These are phyloP conservation scores for Tineola bisselliella DNA, from an alignment of 2,888 invertebrate species.

Conservation along the genomic window DNA sequence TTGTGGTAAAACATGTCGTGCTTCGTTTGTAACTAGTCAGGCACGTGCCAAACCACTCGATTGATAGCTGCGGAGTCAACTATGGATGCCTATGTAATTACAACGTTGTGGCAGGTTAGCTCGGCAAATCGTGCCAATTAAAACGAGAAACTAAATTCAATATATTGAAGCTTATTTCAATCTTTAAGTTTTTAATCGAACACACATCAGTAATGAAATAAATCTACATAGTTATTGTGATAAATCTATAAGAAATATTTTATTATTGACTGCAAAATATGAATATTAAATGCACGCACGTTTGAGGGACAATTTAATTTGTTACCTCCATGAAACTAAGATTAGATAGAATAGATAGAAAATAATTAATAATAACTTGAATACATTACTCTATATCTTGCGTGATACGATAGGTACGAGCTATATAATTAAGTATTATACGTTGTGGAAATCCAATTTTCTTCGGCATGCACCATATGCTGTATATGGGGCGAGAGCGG, in stretches of 20 bases:
- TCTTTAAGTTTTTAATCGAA: not conserved
- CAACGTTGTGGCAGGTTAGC: not conserved
- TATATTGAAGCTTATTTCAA: not conserved
- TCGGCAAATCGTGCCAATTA: constrained; percentile 1
- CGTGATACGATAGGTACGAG: not conserved
- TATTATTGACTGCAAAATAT: not conserved
- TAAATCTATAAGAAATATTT: not conserved
- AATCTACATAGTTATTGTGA: not conserved
- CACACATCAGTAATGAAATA: no score
- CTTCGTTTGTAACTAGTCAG: not conserved
- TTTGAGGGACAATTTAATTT: no score
- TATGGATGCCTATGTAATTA: not conserved
- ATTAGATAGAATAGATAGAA: no score
- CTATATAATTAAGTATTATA: not conserved
- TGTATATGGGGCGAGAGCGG: constrained; percentile 48
- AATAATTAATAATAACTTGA: not conserved
- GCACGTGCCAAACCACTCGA: not conserved
- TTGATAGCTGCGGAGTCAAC: not conserved
- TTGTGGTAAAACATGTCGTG: not conserved
- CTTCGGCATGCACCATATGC: constrained; percentile 15
- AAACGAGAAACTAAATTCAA: not conserved
- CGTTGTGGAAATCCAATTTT: constrained; percentile 1
- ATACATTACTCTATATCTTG: not conserved
- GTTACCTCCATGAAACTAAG: no score
- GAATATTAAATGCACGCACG: no score